Evolutionary conservation across 2,888 invertebrate species (phyloP).

Genomic region (Ellobium chinense): DNA sequence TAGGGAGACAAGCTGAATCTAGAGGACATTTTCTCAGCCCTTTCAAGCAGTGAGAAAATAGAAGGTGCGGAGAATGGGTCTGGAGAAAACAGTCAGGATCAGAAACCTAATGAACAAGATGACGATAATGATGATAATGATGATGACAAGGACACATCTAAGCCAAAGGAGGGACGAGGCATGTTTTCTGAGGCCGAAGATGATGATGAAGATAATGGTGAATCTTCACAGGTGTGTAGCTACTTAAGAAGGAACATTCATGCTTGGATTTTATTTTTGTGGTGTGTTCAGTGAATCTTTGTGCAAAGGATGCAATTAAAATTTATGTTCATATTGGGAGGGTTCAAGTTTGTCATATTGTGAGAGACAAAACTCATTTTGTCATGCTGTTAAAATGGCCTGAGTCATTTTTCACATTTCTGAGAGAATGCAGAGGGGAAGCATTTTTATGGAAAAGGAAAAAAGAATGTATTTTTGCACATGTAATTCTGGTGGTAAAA

Average conservation of each 20-base stretch:
- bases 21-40: conserved; percentile 44
- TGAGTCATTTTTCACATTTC: no score
- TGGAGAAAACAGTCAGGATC: conserved; percentile 1
- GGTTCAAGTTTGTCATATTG: no score
- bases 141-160: neutral
- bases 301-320: no score
- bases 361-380: no score
- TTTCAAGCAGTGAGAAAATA: neutral
- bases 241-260: neutral
- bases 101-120: neutral
- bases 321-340: no score
- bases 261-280: neutral
- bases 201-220: conserved; percentile 4
- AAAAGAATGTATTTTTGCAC: no score
- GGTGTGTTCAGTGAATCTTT: no score
- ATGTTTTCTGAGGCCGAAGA: conserved; percentile 11
- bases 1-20: conserved; percentile 42
- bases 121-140: neutral
- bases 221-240: conserved; percentile 35
- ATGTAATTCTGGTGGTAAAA: no score
- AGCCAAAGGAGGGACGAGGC: neutral
- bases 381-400: no score
- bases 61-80: neutral
- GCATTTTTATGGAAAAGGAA: no score
- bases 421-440: no score